phyloP scores from a whole-genome alignment of 2,113 vertebrate genomes.

The Cyrtonyx montezumae region DNA sequence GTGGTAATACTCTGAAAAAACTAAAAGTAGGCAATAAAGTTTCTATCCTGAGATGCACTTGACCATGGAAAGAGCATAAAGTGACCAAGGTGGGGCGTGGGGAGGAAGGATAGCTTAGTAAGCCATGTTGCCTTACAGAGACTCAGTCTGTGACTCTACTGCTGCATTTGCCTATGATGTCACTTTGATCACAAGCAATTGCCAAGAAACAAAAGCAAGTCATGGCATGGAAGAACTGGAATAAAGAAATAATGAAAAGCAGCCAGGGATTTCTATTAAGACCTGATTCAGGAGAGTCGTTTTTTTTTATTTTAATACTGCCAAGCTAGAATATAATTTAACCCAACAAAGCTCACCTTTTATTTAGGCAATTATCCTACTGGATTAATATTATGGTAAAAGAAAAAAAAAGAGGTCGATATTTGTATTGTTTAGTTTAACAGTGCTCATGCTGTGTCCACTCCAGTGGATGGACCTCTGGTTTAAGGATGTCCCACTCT shows the following conservation, averaged over 20 bases:
- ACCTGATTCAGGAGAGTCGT: constrained; percentile 19
- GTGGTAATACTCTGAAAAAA: neutral
- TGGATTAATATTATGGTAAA: neutral
- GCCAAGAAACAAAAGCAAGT: constrained; percentile 26
- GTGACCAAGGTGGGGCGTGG: neutral
- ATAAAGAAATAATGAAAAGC: constrained; percentile 15
- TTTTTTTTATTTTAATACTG: neutral
- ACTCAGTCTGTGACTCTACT: neutral
- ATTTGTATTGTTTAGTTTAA: neutral
- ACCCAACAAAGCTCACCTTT: neutral
- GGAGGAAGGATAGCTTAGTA: neutral
- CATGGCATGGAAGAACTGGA: neutral
- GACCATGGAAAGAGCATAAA: neutral
- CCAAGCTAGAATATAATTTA: constrained; percentile 7
- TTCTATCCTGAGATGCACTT: neutral
- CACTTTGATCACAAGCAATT: constrained; percentile 36
- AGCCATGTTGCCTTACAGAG: neutral
- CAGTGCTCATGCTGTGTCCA: neutral
- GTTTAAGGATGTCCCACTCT: neutral
- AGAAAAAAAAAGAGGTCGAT: neutral
- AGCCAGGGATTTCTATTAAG: neutral
- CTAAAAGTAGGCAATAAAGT: neutral
- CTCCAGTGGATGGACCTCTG: neutral
- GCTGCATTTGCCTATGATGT: neutral
- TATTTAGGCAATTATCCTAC: neutral